These are phyloP conservation scores for Pipistrellus kuhlii DNA, from an alignment of 2,797 vertebrate species.

Conservation along the genomic window DNA sequence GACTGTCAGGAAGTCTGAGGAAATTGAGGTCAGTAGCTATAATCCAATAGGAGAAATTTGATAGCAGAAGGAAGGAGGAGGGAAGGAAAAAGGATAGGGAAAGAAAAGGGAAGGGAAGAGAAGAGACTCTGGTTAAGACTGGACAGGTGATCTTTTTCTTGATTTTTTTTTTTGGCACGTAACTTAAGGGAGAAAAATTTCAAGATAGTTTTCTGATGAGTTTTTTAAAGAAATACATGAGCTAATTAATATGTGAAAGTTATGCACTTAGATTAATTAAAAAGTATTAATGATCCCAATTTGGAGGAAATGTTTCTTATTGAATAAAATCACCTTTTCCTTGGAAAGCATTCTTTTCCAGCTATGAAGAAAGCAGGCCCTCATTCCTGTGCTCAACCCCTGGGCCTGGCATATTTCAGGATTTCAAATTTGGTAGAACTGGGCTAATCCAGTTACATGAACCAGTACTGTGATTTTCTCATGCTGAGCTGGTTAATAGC, in stretches of 20 bases:
- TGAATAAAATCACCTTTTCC: background rate
- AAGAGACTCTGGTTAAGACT: background rate
- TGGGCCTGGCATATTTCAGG: background rate
- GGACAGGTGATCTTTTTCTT: background rate
- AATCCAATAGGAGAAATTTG: background rate
- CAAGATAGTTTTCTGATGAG: conserved; percentile 4
- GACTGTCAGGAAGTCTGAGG: background rate
- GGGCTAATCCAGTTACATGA: background rate
- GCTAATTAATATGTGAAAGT: background rate
- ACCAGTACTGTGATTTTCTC: background rate
- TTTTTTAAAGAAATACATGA: background rate
- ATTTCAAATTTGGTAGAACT: background rate
- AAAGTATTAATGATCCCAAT: background rate
- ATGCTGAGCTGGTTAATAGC: background rate
- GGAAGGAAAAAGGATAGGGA: background rate
- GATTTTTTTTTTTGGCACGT: background rate
- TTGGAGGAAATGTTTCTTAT: background rate
- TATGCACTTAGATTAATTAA: background rate
- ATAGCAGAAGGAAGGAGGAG: background rate
- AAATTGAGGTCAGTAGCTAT: background rate
- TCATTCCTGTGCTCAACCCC: background rate
- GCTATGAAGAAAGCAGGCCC: background rate
- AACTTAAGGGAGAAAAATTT: background rate
- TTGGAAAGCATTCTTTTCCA: background rate
- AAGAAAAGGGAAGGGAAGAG: background rate